These are phyloP conservation scores for Hypsibius dujardini DNA, from an alignment of 1,140 invertebrate genomes.

Conservation along the genomic window DNA sequence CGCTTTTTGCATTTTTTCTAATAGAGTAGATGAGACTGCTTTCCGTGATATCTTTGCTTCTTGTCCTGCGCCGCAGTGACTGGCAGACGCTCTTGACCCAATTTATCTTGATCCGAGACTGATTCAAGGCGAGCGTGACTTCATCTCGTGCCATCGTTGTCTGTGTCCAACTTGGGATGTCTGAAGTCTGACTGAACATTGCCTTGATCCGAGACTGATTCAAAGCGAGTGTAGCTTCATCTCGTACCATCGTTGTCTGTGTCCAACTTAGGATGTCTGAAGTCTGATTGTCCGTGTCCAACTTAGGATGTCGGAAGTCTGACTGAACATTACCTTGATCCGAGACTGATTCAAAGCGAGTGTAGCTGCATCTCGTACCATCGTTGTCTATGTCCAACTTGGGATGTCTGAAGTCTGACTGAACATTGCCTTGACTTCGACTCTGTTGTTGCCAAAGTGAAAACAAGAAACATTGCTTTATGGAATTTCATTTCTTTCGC, in stretches of 20 bases:
- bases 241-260: background rate
- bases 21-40: background rate
- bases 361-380: background rate
- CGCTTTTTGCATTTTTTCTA: background rate
- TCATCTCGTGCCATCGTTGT: background rate
- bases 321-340: background rate
- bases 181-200: background rate
- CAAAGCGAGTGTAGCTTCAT: background rate
- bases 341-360: background rate
- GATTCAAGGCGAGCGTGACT: background rate
- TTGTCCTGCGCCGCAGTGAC: background rate
- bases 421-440: too few relatives aligned
- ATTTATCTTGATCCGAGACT: background rate
- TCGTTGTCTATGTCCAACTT: background rate
- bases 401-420: background rate
- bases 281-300: background rate
- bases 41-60: background rate
- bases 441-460: too few relatives aligned
- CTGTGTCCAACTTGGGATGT: background rate
- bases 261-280: background rate
- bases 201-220: too few relatives aligned
- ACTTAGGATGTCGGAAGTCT: background rate
- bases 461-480: too few relatives aligned
- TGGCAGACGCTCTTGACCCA: background rate
- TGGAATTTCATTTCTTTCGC: too few relatives aligned